These are phyloP conservation scores for Holacanthella duospinosa DNA, from an alignment of 2,888 invertebrate genomes.

Conservation along the genomic window DNA sequence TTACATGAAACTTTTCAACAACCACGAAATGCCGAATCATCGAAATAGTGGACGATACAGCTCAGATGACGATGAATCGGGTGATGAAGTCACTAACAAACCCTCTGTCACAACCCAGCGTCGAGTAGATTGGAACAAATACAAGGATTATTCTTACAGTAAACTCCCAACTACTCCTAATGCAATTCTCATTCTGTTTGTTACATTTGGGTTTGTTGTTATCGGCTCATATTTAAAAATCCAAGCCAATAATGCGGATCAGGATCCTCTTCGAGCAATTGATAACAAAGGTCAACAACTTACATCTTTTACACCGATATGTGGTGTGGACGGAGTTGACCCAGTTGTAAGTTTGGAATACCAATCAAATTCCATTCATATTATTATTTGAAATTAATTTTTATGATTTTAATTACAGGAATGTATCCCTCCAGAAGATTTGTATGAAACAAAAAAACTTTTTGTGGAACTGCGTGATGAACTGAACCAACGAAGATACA, in stretches of 20 bases:
- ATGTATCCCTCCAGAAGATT: constrained; percentile 23
- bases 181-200: background rate
- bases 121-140: background rate
- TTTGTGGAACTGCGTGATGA: constrained; percentile 25
- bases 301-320: background rate
- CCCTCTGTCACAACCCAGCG: background rate
- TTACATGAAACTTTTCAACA: background rate
- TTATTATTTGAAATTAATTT: too few species aligned
- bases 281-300: background rate
- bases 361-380: too few species aligned
- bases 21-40: background rate
- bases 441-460: constrained; percentile 24
- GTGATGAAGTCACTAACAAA: background rate
- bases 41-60: background rate
- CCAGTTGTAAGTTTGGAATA: too few species aligned
- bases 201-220: background rate
- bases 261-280: background rate
- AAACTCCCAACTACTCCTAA: background rate
- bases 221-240: background rate
- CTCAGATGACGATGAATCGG: background rate
- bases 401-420: too few species aligned
- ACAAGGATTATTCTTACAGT: background rate
- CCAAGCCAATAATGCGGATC: background rate
- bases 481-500: constrained; percentile 20
- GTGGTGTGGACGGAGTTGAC: background rate